Evolutionary conservation across 2,797 vertebrate species (phyloP), one percentile per base, ranked within the genome.

Genomic region (Pelobates cultripes): DNA sequence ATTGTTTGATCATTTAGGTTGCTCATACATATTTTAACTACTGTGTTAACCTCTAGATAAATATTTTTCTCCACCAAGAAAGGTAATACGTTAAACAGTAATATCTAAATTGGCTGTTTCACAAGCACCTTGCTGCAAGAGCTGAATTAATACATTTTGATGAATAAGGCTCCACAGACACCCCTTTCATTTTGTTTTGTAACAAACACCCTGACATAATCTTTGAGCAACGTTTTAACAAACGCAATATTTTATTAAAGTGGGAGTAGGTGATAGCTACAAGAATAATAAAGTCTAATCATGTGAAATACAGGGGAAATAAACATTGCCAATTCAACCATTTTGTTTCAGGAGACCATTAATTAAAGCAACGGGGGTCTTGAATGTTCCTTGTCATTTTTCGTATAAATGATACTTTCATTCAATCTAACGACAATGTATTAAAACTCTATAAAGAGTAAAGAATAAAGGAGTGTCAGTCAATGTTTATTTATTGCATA

Each of bases 101-200:
- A 75, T 2, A 28, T 81, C 43, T 74, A 70, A 70, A 74, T 80
- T 68, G 69, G 78, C 47, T 4, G 61, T 82, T 76, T 82, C 70
- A 43, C 8, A 51, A 51, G 10, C 47, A 2, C 55, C 64, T 60
- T 68, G 80, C 69, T 73, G 66, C 43, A 17, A n/a, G 53, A 43
- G 71, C 51, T 61, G 77, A 78, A 79, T 79, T 61, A 83, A 83
- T 79, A 69, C 51, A 70, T 83, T 78, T 74, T 75, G 71, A 74
- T 83, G 45, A 74, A 83, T 75, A 77, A 60, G 42, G 73, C 78
- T 80, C 71, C 44, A 51, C 79, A 75, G 69, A 47, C 55, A 76
- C 67, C 76, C 70, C 71, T 28, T 43, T 70, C 43, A 79, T 61
- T 41, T 55, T 72, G 70, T 43, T 74, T 57, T 61, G 4, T 57